Conservation (phyloP, 2,797 vertebrate genomes). For the Dermochelys coriacea region DNA sequence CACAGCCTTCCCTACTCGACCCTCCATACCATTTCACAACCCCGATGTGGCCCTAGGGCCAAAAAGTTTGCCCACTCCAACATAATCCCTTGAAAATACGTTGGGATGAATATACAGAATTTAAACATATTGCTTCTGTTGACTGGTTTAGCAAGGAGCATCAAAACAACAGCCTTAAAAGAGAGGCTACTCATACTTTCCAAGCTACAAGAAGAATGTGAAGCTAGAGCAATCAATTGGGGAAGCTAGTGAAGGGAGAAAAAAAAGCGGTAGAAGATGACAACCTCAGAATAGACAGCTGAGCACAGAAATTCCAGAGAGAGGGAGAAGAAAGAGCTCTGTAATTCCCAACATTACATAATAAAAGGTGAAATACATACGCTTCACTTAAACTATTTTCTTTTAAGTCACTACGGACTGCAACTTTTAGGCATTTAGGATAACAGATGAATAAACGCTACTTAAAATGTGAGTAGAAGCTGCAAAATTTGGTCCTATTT, state of each 20-base stretch:
- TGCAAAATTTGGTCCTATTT: constrained; percentile 3
- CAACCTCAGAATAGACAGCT: not conserved
- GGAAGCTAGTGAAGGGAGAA: not conserved
- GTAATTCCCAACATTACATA: constrained; percentile 14
- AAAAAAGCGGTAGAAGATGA: not conserved
- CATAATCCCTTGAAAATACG: not conserved
- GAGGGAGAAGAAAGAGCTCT: not conserved
- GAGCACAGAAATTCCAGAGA: not conserved
- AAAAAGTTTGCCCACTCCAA: not conserved
- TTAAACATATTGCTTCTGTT: not conserved
- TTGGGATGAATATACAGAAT: not conserved
- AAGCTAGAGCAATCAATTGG: not conserved
- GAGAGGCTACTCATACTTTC: not conserved
- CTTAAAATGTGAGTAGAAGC: not conserved
- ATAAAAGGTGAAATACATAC: not conserved
- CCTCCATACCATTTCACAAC: too few species aligned
- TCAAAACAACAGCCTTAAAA: not conserved
- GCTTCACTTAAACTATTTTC: not conserved
- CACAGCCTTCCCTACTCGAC: too few species aligned
- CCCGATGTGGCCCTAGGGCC: too few species aligned
- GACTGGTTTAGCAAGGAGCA: not conserved
- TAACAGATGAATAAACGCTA: constrained; percentile 23
- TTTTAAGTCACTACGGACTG: constrained; percentile 6
- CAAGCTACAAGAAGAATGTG: not conserved
- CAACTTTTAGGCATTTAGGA: constrained; percentile 38